Percentiles rank a stretch among this genome's conserved stretches.
Evolutionary conservation across 2,113 vertebrate species (phyloP).

Genomic region (Gorsachius goisagi): DNA sequence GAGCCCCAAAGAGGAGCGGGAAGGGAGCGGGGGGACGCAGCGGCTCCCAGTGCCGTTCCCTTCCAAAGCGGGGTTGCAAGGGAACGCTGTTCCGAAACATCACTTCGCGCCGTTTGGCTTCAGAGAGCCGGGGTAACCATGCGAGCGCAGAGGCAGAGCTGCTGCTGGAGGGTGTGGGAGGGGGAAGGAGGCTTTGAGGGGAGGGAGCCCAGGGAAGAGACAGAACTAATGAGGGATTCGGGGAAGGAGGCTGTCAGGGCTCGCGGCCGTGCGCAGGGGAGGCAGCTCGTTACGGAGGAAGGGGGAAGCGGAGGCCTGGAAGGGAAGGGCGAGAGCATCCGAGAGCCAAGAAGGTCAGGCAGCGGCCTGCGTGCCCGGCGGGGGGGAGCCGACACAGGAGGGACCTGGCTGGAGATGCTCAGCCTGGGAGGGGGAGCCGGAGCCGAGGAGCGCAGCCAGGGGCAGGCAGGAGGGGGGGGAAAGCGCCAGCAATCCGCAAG

Average conservation of each 20-base stretch:
- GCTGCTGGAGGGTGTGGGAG: neutral
- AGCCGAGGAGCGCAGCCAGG: neutral
- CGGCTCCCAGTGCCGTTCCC: neutral
- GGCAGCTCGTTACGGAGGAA: neutral
- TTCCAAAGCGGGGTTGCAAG: neutral
- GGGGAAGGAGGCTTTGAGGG: neutral
- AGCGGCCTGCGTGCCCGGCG: neutral
- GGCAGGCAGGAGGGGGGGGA: neutral
- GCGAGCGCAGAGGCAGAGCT: neutral
- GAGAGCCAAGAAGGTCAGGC: neutral
- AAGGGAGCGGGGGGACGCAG: neutral
- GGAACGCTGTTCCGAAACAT: neutral
- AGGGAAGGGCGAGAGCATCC: neutral
- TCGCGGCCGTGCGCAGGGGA: neutral
- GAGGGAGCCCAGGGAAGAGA: neutral
- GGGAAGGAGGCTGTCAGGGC: neutral
- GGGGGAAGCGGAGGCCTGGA: neutral
- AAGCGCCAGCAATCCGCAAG: fast-evolving
- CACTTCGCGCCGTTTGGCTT: constrained; percentile 24
- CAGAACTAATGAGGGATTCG: neutral
- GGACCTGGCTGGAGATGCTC: neutral
- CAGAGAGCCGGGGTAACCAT: neutral
- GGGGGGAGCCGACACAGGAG: fast-evolving
- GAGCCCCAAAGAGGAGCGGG: neutral
- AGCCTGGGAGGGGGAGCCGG: neutral